phyloP scores from a whole-genome alignment of 2,797 vertebrate genomes.

The Oreonectes daqikongensis region DNA sequence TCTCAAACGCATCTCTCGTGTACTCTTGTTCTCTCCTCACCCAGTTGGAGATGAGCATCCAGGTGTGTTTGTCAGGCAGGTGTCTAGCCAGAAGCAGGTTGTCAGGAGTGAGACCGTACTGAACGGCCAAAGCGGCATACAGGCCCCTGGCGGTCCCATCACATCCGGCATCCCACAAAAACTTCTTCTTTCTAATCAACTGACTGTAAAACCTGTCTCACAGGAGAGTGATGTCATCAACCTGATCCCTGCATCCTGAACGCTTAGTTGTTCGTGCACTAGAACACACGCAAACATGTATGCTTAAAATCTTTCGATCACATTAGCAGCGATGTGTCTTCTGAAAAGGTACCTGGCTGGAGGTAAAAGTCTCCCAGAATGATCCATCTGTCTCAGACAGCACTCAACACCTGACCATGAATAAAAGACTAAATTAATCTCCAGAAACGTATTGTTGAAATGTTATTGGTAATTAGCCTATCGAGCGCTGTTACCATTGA shows the following conservation, averaged over 20 bases:
- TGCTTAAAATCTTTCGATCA: not conserved
- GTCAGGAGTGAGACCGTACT: constrained; percentile 82
- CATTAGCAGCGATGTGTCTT: not conserved
- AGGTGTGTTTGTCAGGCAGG: constrained; percentile 85
- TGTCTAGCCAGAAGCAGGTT: constrained; percentile 91
- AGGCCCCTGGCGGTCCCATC: constrained; percentile 79
- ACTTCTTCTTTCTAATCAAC: too few relatives aligned
- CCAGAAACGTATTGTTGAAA: not conserved
- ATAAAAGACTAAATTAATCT: not conserved
- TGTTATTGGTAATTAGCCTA: not conserved
- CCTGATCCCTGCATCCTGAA: constrained; percentile 87
- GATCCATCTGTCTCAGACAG: constrained; percentile 87
- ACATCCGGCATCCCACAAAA: constrained; percentile 85
- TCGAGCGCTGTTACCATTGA: constrained; percentile 51
- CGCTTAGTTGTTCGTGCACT: constrained; percentile 86
- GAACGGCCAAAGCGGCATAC: constrained; percentile 77
- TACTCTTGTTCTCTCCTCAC: constrained; percentile 62
- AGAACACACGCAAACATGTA: constrained; percentile 18
- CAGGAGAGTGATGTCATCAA: constrained; percentile 86
- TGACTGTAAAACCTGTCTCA: constrained; percentile 85
- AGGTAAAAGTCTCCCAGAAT: constrained; percentile 87
- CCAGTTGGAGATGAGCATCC: constrained; percentile 89
- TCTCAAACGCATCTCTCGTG: too few relatives aligned
- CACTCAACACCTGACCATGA: constrained; percentile 74
- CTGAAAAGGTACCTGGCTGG: constrained; percentile 81